These are phyloP conservation scores for Dromococcyx pavoninus DNA, from an alignment of 2,797 vertebrate genomes.

Conservation along the genomic window DNA sequence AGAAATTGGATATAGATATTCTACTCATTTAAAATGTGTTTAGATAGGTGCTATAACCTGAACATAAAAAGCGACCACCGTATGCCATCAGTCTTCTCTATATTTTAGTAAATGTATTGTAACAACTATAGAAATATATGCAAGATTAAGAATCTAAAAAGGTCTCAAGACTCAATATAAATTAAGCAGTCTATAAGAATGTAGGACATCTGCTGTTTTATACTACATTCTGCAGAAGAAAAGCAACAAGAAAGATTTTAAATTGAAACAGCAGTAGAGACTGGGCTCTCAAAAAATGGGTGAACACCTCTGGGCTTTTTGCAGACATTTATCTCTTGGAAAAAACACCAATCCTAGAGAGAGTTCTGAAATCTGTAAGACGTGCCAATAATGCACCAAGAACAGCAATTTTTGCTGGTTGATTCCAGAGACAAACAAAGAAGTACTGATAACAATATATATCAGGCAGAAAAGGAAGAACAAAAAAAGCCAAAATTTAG, in stretches of 20 bases:
- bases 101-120: neutral
- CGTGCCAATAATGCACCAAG: neutral
- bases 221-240: neutral
- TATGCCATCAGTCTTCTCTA: neutral
- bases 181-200: neutral
- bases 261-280: neutral
- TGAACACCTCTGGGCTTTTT: neutral
- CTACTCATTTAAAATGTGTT: neutral
- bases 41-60: neutral
- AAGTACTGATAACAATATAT: rapidly evolving
- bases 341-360: neutral
- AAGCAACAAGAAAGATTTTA: neutral
- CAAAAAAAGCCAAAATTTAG: neutral
- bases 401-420: neutral
- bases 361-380: neutral
- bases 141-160: neutral
- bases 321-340: neutral
- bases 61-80: neutral
- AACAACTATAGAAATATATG: neutral
- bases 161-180: neutral
- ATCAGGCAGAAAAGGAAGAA: neutral
- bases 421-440: neutral
- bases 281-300: neutral
- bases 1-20: neutral
- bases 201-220: neutral